Evolutionary conservation across 2,888 invertebrate species (phyloP).

Genomic region (Adela reaumurella): DNA sequence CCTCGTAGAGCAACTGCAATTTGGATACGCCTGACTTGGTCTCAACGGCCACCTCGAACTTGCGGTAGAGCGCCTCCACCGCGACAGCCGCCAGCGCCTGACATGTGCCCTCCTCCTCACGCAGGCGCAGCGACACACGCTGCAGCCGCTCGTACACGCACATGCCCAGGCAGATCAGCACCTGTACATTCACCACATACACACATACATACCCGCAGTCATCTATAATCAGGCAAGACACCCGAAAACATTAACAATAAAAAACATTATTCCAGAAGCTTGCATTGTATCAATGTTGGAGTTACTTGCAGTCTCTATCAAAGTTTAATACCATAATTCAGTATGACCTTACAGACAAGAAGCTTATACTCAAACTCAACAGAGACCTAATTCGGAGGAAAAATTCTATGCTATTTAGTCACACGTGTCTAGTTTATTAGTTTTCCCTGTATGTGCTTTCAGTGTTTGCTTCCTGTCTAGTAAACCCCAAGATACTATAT

Average conservation of each 20-base stretch:
- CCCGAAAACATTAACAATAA: conserved; percentile 3
- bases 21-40: conserved; percentile 85
- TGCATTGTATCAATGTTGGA: background rate
- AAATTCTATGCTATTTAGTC: no score
- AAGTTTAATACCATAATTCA: no score
- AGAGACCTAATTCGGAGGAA: no score
- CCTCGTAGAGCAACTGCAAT: conserved; percentile 82
- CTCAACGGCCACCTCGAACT: conserved; percentile 88
- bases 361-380: no score
- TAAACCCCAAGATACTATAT: no score
- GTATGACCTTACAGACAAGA: no score
- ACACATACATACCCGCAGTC: background rate
- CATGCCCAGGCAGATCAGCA: conserved; percentile 89
- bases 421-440: no score
- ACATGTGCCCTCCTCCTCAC: conserved; percentile 92
- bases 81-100: conserved; percentile 87
- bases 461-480: no score
- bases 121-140: conserved; percentile 78
- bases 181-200: conserved; percentile 35
- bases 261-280: background rate
- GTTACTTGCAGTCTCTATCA: no score
- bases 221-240: background rate
- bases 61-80: conserved; percentile 81
- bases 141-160: conserved; percentile 89
- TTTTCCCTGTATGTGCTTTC: no score